phyloP scores from a whole-genome alignment of 2,113 vertebrate genomes.

The Chaetodon trifascialis region DNA sequence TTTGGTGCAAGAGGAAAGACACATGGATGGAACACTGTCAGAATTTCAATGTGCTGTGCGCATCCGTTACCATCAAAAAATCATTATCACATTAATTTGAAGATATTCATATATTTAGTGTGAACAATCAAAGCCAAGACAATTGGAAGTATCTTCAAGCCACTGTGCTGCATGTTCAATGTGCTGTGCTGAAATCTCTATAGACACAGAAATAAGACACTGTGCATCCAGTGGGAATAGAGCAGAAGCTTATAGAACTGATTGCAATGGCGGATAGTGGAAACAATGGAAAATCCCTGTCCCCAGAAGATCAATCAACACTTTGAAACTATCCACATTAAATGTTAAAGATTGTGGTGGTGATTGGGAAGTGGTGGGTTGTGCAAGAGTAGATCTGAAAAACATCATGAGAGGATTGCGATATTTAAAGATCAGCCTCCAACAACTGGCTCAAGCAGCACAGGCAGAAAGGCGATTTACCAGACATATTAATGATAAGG shows the following conservation, averaged over 20 bases:
- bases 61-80: constrained; percentile 39
- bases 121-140: constrained; percentile 25
- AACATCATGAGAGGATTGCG: background rate
- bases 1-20: constrained; percentile 44
- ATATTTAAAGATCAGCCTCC: background rate
- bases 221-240: background rate
- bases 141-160: constrained; percentile 5
- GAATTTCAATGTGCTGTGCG: constrained; percentile 43
- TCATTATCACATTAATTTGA: constrained; percentile 44
- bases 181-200: constrained; percentile 6
- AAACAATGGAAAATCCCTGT: constrained; percentile 16
- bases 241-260: background rate
- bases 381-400: background rate
- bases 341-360: background rate
- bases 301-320: background rate
- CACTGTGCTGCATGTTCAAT: constrained; percentile 16
- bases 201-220: constrained; percentile 10
- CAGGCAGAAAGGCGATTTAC: too few relatives aligned
- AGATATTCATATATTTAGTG: constrained; percentile 32
- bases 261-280: background rate
- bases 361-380: background rate
- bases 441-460: background rate
- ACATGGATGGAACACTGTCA: constrained; percentile 35
- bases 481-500: too few relatives aligned
- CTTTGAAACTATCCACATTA: background rate